Percentiles rank a stretch among this genome's conserved stretches.
phyloP scores from a whole-genome alignment of 37 sponge, comb jelly and placozoan genomes.

The Petrosia ficiformis region DNA sequence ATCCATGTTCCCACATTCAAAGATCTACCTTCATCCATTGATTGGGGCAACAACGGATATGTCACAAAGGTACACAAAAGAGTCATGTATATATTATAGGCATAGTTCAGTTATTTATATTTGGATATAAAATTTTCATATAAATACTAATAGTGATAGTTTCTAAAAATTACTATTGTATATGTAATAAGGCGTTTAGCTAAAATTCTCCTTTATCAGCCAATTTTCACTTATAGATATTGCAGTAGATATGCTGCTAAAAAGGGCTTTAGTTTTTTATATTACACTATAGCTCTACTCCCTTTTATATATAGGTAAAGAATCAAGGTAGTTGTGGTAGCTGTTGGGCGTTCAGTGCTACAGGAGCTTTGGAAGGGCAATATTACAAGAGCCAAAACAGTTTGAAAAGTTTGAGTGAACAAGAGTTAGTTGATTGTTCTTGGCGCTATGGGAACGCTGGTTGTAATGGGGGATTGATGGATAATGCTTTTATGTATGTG shows the following conservation, averaged over 20 bases:
- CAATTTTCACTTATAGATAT: too few species aligned
- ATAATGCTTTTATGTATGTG: slow-evolving; percentile 81
- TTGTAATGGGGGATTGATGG: slow-evolving; percentile 84
- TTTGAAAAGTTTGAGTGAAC: slow-evolving; percentile 85
- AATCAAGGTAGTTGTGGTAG: slow-evolving; percentile 90
- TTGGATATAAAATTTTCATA: too few species aligned
- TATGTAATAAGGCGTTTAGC: not conserved
- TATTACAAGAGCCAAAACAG: slow-evolving; percentile 40
- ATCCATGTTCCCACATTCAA: too few species aligned
- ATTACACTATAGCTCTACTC: not conserved
- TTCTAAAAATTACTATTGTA: not conserved
- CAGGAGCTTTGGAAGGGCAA: slow-evolving; percentile 82
- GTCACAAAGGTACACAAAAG: slow-evolving; percentile 43
- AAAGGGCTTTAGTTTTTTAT: not conserved
- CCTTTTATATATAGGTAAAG: slow-evolving; percentile 55
- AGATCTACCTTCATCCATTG: slow-evolving; percentile 3
- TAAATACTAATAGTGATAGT: too few species aligned
- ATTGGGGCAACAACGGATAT: slow-evolving; percentile 61
- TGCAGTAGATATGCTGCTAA: too few species aligned
- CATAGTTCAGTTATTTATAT: too few species aligned
- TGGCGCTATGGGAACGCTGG: slow-evolving; percentile 81
- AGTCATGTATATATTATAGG: too few species aligned
- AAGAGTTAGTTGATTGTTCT: slow-evolving; percentile 94
- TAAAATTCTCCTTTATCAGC: too few species aligned
- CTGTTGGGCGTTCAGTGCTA: slow-evolving; percentile 92